These are phyloP conservation scores for Falco biarmicus DNA, from an alignment of 2,797 vertebrate genomes.

Conservation along the genomic window DNA sequence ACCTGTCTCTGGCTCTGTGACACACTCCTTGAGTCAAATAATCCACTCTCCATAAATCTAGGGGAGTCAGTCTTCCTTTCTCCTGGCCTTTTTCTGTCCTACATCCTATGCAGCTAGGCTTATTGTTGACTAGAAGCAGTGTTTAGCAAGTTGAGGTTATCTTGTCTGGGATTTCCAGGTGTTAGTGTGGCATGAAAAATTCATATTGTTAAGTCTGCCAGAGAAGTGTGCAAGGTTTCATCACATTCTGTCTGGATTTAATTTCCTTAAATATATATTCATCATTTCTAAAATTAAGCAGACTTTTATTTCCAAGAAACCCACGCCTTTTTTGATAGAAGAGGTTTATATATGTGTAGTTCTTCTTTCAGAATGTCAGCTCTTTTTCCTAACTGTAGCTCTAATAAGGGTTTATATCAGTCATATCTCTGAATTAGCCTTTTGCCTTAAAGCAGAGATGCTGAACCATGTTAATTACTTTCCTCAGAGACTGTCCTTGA, in stretches of 20 bases:
- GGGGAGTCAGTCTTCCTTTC: not conserved
- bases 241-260: not conserved
- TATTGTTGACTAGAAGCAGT: not conserved
- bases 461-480: slow-evolving; percentile 12
- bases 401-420: not conserved
- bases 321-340: not conserved
- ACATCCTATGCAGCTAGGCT: not conserved
- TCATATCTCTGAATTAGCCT: not conserved
- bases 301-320: not conserved
- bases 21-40: not conserved
- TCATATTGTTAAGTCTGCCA: not conserved
- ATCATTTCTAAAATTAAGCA: not conserved
- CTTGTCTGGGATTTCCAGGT: not conserved
- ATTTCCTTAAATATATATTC: not conserved
- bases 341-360: not conserved
- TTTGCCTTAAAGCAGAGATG: not conserved
- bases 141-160: not conserved
- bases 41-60: not conserved
- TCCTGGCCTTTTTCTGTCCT: not conserved
- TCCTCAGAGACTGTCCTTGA: slow-evolving; percentile 69
- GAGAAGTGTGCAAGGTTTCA: not conserved
- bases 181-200: not conserved
- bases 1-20: not conserved
- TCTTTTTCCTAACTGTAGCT: not conserved
- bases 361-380: not conserved